Evolutionary conservation across 2,888 invertebrate species (phyloP), one percentile per base, ranked within the genome.

Genomic region (Lumbricus terrestris): DNA sequence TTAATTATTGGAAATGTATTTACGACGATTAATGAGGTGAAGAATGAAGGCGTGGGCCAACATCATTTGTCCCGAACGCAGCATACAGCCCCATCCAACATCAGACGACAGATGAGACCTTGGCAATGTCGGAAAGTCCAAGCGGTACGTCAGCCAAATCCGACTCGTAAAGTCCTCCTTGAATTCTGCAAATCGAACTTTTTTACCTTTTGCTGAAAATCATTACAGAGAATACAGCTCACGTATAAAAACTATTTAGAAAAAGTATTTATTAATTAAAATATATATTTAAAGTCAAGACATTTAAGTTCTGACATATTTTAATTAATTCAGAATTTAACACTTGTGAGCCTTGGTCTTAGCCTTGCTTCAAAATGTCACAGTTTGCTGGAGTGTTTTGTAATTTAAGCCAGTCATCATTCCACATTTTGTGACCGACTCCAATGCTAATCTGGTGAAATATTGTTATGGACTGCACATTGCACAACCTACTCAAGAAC

Each of bases 71-170:
- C 98, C 98, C 95, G 97, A 97, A 89, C 98, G 96, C 37, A 97
- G 93, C 97, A 97, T 97, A 94, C 98, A 98, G 0, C 98, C 98
- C 98, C 98, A 98, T 11, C 98, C 98, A 95, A 98, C 98, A 94
- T 98, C 98, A 8, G 97, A 97, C 1, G 97, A 97, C 93, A 97
- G 97, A 91, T 96, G 96, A 2, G 97, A 97, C 35, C 97, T 97
- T 93, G 96, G 96, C 95, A 98, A 96, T 18, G 96, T 96, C 15
- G 97, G 97, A 94, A 98, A 98, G 95, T 97, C 97, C 93, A 97
- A 93, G 47, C 95, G 92, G 91, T 95, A 95, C 2, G 95, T 95
- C 91, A 95, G 96, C 98, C 98, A 98, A 89, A 98, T 95, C 93
- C 97, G 96, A 93, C 97, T 97, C 18, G 96, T 96, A 93, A 98